Base-by-base conservation (phyloP, 2,113 vertebrate genomes). In the Hirundichthys speculiger region DNA sequence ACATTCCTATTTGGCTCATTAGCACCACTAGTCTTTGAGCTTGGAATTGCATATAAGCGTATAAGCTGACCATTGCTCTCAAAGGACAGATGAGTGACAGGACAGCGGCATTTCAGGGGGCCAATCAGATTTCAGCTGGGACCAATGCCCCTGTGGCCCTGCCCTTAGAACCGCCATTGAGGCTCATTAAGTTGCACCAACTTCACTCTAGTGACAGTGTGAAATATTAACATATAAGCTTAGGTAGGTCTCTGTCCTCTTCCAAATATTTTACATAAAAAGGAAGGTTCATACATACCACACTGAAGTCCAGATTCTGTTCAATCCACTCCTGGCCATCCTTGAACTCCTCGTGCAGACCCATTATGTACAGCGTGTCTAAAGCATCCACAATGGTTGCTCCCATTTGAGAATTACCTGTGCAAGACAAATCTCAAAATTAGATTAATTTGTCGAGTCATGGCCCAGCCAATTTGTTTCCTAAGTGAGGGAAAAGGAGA, bases 321-420 rank as follows among this genome's bases (percentile, higher is more conserved):
- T 96, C 93, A 72, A 99, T 96, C 98, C 98, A 99, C 62, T 95
- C 96, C 82, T 98, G 94, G 43, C 95, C 96, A 59, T 99, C 97
- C 88, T 93, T 94, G 90, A 99, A 99, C 90, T 99, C 98, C 50
- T 95, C 94, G 0, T 95, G 95, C 59, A 99, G 95, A 22, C 97
- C 98, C 98, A 99, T 99, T 72, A 99, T 98, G 86, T 96, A 99
- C 64, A 99, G 95, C 1, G 95, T 98, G 92, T 99, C 98, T 86
- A 99, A 84, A 46, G 98, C 97, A 62, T 99, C 98, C 83, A 99
- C 96, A 71, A 99, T 97, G 54, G 95, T 96, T 65, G 98, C 98
- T 73, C 98, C 98, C 79, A 99, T 91, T 54, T 98, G 96, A 62
- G 96, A 98, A 85, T 95, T 99, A 80, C 98, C 98, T 98, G 75